Evolutionary conservation across 2,888 invertebrate species (phyloP), one percentile per base, ranked within the genome.

Genomic region (Dryobota labecula): DNA sequence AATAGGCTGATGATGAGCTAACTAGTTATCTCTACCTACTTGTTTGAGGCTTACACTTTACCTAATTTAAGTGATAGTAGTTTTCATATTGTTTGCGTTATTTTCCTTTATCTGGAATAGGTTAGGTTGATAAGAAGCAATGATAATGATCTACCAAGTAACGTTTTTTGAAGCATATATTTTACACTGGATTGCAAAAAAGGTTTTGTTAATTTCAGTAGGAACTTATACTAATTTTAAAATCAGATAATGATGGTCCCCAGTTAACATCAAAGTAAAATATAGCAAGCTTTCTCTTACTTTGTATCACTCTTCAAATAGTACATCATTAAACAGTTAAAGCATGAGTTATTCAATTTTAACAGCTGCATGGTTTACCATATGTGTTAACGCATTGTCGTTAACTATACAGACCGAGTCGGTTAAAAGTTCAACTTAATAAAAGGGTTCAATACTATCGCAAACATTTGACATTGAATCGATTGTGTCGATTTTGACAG

Each of bases 401-500:
- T 90, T 90, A 88, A 88, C 86, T 80, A 83, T 74, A 88, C 86
- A 80, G 62, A 70, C 63, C 38, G 78, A 83, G 80, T 84, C 83
- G 85, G 88, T 90, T 89, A 89, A 90, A 92, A 93, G 91, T 90
- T 92, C 90, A 91, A 88, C 85, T 83, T 87, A 90, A 93, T 90
- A 91, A 90, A 91, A 91, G 90, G 88, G 90, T 86, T 84, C 86
- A 90, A 90, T 88, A 89, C 89, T 90, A 93, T 92, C 89, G 92
- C 93, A 91, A 94, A 92, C 91, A 90, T 92, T 94, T 91, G 93
- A 92, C 92, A 92, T 91, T 90, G 91, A 90, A 92, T 91, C 90
- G 88, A 91, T 92, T 92, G 92, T 93, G 91, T 94, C 89, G 88
- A 91, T 92, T 93, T 92, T 94, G 94, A 94, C 94, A 93, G 93